Evolutionary conservation across 2,797 vertebrate genomes (phyloP).

Genomic region (Myotis pilosus): DNA sequence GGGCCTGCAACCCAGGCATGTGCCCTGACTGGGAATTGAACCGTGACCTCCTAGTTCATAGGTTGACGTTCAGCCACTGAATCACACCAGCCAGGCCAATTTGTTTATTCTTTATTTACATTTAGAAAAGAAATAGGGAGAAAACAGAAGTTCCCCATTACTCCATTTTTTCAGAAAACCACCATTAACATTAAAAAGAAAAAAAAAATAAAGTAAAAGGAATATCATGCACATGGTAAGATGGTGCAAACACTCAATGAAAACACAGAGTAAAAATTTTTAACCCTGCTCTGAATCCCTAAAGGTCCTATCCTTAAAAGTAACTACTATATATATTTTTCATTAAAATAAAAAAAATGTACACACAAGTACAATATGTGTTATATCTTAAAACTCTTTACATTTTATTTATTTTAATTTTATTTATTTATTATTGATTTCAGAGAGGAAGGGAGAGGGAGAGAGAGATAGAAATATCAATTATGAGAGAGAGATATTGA

Average conservation of each 20-base stretch:
- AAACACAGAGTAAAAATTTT: not conserved
- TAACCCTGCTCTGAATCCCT: not conserved
- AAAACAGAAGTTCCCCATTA: not conserved
- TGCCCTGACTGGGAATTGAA: no score
- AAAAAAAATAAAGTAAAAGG: not conserved
- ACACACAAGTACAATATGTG: not conserved
- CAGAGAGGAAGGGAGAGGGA: no score
- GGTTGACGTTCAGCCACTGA: no score
- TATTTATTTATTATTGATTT: no score
- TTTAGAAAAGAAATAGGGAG: not conserved
- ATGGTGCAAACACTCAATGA: not conserved
- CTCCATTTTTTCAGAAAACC: not conserved
- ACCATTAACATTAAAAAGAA: not conserved
- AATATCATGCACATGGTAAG: not conserved
- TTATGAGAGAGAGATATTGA: no score
- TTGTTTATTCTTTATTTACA: not conserved
- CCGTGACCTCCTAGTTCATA: no score
- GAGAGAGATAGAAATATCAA: no score
- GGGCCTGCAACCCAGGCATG: rapidly evolving
- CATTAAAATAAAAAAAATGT: not conserved
- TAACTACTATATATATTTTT: not conserved
- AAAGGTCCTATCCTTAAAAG: not conserved
- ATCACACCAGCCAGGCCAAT: not conserved
- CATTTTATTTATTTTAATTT: no score
- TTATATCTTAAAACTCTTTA: not conserved